Base-by-base conservation (phyloP, 1,140 invertebrate genomes). In the Cryptotermes secundus region DNA sequence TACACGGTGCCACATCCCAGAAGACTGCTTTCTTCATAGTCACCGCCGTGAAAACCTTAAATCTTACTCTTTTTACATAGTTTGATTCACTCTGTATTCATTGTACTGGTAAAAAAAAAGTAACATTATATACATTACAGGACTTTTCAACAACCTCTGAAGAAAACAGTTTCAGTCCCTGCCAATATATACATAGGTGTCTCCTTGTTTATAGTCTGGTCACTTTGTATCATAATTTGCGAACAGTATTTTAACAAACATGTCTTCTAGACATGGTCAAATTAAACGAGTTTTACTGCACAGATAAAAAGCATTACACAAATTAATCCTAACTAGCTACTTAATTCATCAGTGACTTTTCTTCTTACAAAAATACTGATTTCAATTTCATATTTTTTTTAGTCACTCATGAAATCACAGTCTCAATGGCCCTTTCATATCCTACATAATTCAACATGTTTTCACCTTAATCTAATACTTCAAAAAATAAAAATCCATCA, bases 301-400 rank as follows among this genome's bases (percentile, higher is more conserved):
- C 3, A 72, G 59, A n/a, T 72, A 72, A 72, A 72, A 72, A 31
- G 16, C 49, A 35, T 31, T 31, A 84, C 72, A 84, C 79, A 35
- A 84, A 84, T 80, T 42, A 80, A 72, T 84, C 79, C 38, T 84
- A 84, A 84, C 83, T 36, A 80, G 36, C 83, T 84, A 84, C 49
- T 53, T 82, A 84, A 84, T 84, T 79, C 79, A 80, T 42, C 34
- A 84, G 83, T 80, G 83, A 84, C 83, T 84, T 84, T 84, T 72
- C 35, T 72, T 79, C 72, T 80, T 84, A 84, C 83, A 84, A 84
- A 84, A 84, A 84, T 84, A 84, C 83, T 84, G 83, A 72, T 84
- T 84, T 45, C 79, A 79, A 80, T 84, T 72, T 79, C 59, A 49
- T 82, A 34, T 82, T 82, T 83, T n/a, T n/a, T 84, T 79, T 80